A percentile compares a stretch with the other conserved stretches of the same genome.
Evolutionary conservation across 1,140 invertebrate species (phyloP).

Genomic region (Micrasema minimum): DNA sequence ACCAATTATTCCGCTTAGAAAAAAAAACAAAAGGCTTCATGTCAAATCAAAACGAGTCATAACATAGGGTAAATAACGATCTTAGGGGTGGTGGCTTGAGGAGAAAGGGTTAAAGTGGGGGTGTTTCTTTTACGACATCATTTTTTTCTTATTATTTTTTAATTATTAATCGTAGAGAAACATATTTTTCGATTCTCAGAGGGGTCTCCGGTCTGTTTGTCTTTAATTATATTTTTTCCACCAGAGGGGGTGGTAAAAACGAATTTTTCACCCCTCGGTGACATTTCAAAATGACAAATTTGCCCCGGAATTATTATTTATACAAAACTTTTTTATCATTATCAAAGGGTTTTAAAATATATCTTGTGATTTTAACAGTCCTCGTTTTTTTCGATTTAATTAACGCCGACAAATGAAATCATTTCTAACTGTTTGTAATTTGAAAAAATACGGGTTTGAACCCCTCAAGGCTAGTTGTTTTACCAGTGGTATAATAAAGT

Average conservation of each 20-base stretch:
- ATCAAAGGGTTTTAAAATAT: slow-evolving; percentile 40
- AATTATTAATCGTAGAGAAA: slow-evolving; percentile 55
- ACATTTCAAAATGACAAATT: slow-evolving; percentile 53
- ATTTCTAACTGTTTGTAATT: slow-evolving; percentile 7
- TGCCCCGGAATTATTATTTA: slow-evolving; percentile 38
- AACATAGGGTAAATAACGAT: slow-evolving; percentile 18
- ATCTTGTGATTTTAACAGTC: slow-evolving; percentile 35
- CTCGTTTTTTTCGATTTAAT: slow-evolving; percentile 33
- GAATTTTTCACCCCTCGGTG: slow-evolving; percentile 49
- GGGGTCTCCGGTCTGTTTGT: slow-evolving; percentile 52
- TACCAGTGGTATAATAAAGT: too few relatives aligned
- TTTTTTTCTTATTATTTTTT: slow-evolving; percentile 55
- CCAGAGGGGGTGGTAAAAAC: slow-evolving; percentile 2
- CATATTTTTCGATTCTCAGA: slow-evolving; percentile 54
- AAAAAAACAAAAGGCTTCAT: background rate
- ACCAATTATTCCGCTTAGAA: too few relatives aligned
- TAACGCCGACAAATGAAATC: slow-evolving; percentile 30
- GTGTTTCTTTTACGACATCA: slow-evolving; percentile 51
- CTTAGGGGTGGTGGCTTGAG: slow-evolving; percentile 17
- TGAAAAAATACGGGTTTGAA: too few relatives aligned
- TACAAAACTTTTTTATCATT: slow-evolving; percentile 37
- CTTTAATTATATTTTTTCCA: slow-evolving; percentile 54
- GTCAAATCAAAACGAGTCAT: slow-evolving; percentile 21
- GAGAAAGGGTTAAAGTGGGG: slow-evolving; percentile 21
- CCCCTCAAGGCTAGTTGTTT: too few relatives aligned